Evolutionary conservation across 2,888 invertebrate genomes (phyloP).

Genomic region (Cephus runcator): DNA sequence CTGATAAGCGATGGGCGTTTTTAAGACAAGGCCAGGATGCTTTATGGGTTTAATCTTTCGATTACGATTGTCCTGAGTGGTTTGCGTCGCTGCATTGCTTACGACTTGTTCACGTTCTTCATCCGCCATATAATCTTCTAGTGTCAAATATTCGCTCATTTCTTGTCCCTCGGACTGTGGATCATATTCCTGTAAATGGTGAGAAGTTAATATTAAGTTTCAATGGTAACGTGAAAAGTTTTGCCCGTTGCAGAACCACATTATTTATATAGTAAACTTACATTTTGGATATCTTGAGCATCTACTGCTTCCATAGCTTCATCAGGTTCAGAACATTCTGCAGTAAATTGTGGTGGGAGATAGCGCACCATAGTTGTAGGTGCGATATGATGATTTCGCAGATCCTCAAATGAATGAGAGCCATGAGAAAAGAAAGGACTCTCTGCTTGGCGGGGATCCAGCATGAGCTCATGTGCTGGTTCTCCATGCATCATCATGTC

Average conservation of each 20-base stretch:
- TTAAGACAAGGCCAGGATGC: constrained; percentile 78
- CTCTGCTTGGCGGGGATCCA: constrained; percentile 61
- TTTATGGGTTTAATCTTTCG: constrained; percentile 79
- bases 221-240: not conserved
- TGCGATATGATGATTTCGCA: constrained; percentile 60
- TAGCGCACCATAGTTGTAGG: constrained; percentile 62
- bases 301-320: constrained; percentile 61
- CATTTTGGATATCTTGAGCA: constrained; percentile 58
- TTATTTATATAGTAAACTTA: constrained; percentile 23
- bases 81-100: constrained; percentile 70
- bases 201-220: constrained; percentile 4
- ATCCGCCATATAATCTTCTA: constrained; percentile 67
- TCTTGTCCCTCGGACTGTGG: constrained; percentile 54
- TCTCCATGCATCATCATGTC: constrained; percentile 65
- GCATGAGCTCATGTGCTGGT: constrained; percentile 59
- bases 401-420: constrained; percentile 57
- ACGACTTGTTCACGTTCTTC: constrained; percentile 65
- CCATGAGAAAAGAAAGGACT: constrained; percentile 59
- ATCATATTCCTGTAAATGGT: constrained; percentile 49
- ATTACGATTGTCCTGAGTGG: constrained; percentile 68
- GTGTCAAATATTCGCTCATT: constrained; percentile 62
- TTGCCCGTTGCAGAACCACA: not conserved
- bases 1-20: constrained; percentile 83
- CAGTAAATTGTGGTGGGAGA: constrained; percentile 56
- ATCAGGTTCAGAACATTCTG: constrained; percentile 61